Evolutionary conservation across 2,888 invertebrate genomes (phyloP).

Genomic region (Rotaria sp.): DNA sequence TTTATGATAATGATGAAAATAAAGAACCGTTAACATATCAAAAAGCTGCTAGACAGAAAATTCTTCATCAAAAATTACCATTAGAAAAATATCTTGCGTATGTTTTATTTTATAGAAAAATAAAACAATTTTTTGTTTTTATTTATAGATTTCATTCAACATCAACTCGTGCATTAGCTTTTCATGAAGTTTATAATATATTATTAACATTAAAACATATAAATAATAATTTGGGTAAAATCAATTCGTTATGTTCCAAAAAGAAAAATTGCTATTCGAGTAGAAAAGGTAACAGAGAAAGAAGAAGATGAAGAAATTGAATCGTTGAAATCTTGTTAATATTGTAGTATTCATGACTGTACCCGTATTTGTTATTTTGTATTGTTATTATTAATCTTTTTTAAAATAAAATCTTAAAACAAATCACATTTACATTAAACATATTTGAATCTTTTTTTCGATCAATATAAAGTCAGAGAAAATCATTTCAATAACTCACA

Average conservation of each 20-base stretch:
- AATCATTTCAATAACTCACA: too few relatives aligned
- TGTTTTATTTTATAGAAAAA: background rate
- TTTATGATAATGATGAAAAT: constrained; percentile 79
- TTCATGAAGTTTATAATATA: constrained; percentile 12
- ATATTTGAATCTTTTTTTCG: too few relatives aligned
- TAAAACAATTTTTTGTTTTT: background rate
- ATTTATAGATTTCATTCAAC: background rate
- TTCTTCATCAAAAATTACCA: constrained; percentile 21
- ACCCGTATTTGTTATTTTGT: too few relatives aligned
- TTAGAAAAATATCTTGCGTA: background rate
- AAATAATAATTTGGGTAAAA: constrained; percentile 12
- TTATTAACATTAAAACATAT: constrained; percentile 24
- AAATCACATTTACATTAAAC: too few relatives aligned
- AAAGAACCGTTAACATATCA: constrained; percentile 11
- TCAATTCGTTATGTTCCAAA: background rate
- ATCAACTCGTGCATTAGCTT: background rate
- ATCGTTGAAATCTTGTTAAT: too few relatives aligned
- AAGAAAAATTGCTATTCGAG: background rate
- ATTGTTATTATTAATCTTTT: too few relatives aligned
- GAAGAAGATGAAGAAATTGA: background rate
- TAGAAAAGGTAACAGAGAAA: background rate
- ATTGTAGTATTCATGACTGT: too few relatives aligned
- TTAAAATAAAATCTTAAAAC: too few relatives aligned
- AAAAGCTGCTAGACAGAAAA: background rate
- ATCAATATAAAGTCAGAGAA: too few relatives aligned